Evolutionary conservation across 2,797 vertebrate genomes (phyloP).

Genomic region (Microtus obscurus): DNA sequence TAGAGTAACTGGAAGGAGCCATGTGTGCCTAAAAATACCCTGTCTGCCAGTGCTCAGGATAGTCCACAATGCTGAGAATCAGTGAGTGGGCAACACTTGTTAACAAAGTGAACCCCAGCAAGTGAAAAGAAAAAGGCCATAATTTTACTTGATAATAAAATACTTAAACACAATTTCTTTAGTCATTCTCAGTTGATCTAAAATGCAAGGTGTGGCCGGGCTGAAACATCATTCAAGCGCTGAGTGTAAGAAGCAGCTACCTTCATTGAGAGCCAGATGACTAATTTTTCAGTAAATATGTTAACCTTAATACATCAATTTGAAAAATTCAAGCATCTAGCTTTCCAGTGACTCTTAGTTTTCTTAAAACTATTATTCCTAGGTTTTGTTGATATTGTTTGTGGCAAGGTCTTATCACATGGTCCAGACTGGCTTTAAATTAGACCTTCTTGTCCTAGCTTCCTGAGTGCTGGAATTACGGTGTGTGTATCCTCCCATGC

Average conservation of each 20-base stretch:
- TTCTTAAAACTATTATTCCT: constrained; percentile 40
- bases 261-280: background rate
- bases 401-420: background rate
- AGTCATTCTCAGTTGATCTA: background rate
- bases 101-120: too few relatives aligned
- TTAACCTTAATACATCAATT: background rate
- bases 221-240: background rate
- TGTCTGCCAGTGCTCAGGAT: background rate
- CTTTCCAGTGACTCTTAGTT: constrained; percentile 23
- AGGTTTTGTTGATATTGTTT: background rate
- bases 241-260: background rate
- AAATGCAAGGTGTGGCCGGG: background rate
- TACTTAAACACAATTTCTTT: background rate
- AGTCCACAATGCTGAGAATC: background rate
- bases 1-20: background rate
- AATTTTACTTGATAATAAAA: background rate
- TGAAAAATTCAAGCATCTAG: background rate
- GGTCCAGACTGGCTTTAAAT: background rate
- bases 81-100: background rate
- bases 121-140: background rate
- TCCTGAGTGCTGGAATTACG: background rate
- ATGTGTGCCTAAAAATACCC: background rate
- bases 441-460: background rate
- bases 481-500: background rate
- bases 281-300: constrained; percentile 33